Percentiles rank a stretch among this genome's conserved stretches.
phyloP scores from a whole-genome alignment of 2,797 vertebrate species.

The Eutrigla gurnardus region DNA sequence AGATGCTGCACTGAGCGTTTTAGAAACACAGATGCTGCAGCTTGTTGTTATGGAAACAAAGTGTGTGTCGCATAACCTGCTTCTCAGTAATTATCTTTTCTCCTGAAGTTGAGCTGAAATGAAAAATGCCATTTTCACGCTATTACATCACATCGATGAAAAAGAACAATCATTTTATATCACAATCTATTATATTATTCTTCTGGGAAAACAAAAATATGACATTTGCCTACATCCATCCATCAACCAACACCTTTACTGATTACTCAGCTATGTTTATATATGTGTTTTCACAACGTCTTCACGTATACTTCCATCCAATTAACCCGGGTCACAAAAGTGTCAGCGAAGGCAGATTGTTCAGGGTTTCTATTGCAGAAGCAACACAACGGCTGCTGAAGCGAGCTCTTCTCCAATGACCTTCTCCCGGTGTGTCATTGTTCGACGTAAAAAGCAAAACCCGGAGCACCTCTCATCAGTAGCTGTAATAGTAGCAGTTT shows the following conservation, averaged over 20 bases:
- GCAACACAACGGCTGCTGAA: background rate
- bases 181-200: too few species aligned
- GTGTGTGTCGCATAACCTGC: background rate
- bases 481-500: conserved; percentile 36
- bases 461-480: background rate
- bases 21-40: conserved; percentile 2
- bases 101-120: background rate
- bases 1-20: background rate
- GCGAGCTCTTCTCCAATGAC: background rate
- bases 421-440: background rate
- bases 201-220: too few species aligned
- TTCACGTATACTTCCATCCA: background rate
- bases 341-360: background rate
- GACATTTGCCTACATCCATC: too few species aligned
- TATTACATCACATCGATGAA: too few species aligned
- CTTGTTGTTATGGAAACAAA: background rate
- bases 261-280: conserved; percentile 9
- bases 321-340: background rate
- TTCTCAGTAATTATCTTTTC: conserved; percentile 17
- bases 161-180: too few species aligned
- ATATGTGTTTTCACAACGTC: background rate
- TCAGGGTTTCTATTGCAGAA: background rate
- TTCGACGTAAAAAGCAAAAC: conserved; percentile 6
- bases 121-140: too few species aligned
- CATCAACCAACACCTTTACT: background rate